Conservation (phyloP, 1,140 invertebrate genomes). For the Grapholita molesta region DNA sequence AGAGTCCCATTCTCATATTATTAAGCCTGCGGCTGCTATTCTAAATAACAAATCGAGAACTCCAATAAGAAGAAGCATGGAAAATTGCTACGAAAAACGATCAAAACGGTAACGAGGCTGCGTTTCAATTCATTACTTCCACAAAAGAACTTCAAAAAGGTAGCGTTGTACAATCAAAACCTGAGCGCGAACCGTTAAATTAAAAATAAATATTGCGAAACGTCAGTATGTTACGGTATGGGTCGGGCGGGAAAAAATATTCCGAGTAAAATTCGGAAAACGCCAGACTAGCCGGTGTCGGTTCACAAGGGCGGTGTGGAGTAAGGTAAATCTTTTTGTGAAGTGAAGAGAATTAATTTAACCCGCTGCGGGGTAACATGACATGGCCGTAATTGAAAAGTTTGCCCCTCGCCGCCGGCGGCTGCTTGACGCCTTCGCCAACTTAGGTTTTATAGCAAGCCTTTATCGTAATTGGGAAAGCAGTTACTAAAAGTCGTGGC, state of each 20-base stretch:
- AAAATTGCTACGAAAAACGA: conserved; percentile 24
- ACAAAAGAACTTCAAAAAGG: conserved; percentile 63
- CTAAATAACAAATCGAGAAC: conserved; percentile 4
- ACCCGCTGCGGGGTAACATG: conserved; percentile 77
- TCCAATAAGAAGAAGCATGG: conserved; percentile 14
- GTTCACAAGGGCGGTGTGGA: conserved; percentile 57
- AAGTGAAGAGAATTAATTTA: conserved; percentile 79
- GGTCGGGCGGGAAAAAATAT: conserved; percentile 52
- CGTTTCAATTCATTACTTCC: conserved; percentile 51
- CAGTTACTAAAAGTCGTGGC: background rate
- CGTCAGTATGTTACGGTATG: conserved; percentile 75
- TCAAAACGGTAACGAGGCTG: conserved; percentile 24
- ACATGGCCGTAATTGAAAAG: conserved; percentile 79
- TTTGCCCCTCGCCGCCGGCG: conserved; percentile 69
- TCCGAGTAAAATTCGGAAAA: conserved; percentile 57
- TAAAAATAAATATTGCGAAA: conserved; percentile 79
- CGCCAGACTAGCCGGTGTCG: conserved; percentile 53
- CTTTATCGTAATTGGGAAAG: conserved; percentile 42
- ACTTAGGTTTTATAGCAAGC: conserved; percentile 41
- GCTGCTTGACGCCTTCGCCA: conserved; percentile 40
- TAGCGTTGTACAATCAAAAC: conserved; percentile 59
- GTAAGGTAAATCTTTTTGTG: conserved; percentile 77
- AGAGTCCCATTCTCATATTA: background rate
- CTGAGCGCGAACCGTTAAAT: conserved; percentile 70
- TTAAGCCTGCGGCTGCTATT: background rate